phyloP scores from a whole-genome alignment of 2,113 vertebrate species.

The Brienomyrus longianalis region DNA sequence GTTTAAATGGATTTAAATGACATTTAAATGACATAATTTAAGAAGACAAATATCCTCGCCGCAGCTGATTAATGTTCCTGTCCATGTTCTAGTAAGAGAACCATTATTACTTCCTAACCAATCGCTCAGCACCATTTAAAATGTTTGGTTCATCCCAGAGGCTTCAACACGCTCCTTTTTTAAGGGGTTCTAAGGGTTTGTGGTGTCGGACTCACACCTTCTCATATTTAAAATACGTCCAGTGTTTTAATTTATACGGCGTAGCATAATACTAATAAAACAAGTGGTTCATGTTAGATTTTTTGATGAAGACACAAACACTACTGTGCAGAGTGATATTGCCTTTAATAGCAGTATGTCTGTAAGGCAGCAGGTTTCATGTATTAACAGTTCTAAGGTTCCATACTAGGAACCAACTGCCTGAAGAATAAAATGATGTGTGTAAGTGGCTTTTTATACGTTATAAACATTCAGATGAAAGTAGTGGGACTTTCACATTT shows the following conservation, averaged over 20 bases:
- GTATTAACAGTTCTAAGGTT: constrained; percentile 10
- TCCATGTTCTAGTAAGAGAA: background rate
- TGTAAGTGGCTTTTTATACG: constrained; percentile 10
- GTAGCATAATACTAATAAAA: constrained; percentile 34
- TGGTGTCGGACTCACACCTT: background rate
- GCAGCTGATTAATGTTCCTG: background rate
- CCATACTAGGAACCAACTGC: background rate
- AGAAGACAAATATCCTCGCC: background rate
- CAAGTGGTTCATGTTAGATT: constrained; percentile 21
- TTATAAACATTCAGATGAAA: constrained; percentile 10
- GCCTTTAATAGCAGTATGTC: constrained; percentile 33
- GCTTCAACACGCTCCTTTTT: constrained; percentile 11
- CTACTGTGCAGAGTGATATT: constrained; percentile 22
- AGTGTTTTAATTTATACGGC: constrained; percentile 43
- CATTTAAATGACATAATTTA: background rate
- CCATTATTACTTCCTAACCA: background rate
- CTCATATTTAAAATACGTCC: constrained; percentile 34
- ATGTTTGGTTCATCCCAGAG: background rate
- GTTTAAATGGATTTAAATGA: background rate
- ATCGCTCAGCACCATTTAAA: constrained; percentile 12
- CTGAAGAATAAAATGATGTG: constrained; percentile 1
- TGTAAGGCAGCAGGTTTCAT: constrained; percentile 26
- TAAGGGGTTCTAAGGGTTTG: constrained; percentile 1
- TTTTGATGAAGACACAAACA: constrained; percentile 20
- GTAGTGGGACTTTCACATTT: constrained; percentile 12